A percentile compares a stretch with the other conserved stretches of the same genome.
Evolutionary conservation across 1,140 invertebrate genomes (phyloP).

Genomic region (Nephotettix cincticeps): DNA sequence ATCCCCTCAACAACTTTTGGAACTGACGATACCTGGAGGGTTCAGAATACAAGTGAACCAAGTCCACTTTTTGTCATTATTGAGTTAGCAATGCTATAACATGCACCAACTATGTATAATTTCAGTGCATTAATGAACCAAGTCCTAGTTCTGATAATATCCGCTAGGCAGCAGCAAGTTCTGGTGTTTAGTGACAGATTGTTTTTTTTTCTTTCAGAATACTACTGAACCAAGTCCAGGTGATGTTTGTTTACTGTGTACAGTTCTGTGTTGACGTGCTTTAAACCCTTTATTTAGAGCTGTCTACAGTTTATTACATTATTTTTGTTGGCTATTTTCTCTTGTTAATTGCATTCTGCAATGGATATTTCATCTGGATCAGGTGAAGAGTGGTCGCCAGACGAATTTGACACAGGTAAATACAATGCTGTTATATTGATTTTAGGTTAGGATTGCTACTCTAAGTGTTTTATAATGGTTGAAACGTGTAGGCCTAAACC

Average conservation of each 20-base stretch:
- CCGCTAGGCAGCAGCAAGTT: constrained; percentile 25
- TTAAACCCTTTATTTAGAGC: constrained; percentile 13
- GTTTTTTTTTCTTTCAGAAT: constrained; percentile 20
- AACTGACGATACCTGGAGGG: no score
- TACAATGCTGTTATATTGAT: not conserved
- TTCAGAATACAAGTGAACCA: constrained; percentile 13
- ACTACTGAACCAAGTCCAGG: constrained; percentile 22
- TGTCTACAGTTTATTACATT: not conserved
- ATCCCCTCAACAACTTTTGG: no score
- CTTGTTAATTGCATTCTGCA: not conserved
- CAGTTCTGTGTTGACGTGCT: constrained; percentile 12
- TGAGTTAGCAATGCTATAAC: constrained; percentile 17
- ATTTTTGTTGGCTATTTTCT: constrained; percentile 10
- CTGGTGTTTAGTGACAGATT: constrained; percentile 13
- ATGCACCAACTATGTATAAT: not conserved
- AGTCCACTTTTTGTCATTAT: constrained; percentile 18
- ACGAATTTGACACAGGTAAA: not conserved
- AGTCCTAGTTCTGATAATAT: constrained; percentile 20
- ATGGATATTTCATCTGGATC: not conserved
- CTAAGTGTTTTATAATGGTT: not conserved
- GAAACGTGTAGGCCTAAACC: constrained; percentile 1
- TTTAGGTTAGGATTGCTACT: not conserved
- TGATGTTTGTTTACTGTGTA: constrained; percentile 19
- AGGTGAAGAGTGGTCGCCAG: constrained; percentile 18
- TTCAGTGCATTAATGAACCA: constrained; percentile 14